These are phyloP conservation scores for Frankliniella intonsa DNA, from an alignment of 2,888 invertebrate genomes.

Conservation along the genomic window DNA sequence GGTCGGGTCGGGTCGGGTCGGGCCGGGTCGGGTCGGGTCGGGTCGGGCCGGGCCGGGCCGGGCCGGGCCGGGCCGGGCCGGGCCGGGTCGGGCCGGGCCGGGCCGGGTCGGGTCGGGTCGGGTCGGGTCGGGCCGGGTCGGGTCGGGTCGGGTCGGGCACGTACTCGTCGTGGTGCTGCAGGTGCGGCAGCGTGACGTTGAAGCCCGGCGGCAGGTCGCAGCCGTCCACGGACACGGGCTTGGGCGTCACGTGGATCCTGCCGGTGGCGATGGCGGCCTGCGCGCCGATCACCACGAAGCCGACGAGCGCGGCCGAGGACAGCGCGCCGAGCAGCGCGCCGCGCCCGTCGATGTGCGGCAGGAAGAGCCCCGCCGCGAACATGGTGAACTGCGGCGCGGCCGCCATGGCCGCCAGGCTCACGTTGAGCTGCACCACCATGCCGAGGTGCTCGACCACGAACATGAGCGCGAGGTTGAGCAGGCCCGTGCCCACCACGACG, in stretches of 20 bases:
- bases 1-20: too few species aligned
- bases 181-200: neutral
- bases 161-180: neutral
- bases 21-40: too few species aligned
- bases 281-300: neutral
- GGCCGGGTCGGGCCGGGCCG: too few species aligned
- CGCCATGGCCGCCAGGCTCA: constrained; percentile 44
- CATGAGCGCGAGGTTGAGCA: neutral
- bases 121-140: too few species aligned
- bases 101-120: too few species aligned
- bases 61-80: too few species aligned
- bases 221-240: constrained; percentile 35
- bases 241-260: constrained; percentile 9
- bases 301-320: neutral
- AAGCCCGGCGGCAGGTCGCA: constrained; percentile 32
- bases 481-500: neutral
- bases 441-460: neutral
- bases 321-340: neutral
- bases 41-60: too few species aligned
- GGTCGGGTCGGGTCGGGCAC: neutral
- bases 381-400: constrained; percentile 46
- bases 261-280: neutral
- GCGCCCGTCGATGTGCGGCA: constrained; percentile 41
- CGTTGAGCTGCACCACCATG: constrained; percentile 39
- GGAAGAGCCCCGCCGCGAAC: constrained; percentile 46